Conservation (phyloP, 2,888 invertebrate species). For the Lepidocyrtoides sp. region DNA sequence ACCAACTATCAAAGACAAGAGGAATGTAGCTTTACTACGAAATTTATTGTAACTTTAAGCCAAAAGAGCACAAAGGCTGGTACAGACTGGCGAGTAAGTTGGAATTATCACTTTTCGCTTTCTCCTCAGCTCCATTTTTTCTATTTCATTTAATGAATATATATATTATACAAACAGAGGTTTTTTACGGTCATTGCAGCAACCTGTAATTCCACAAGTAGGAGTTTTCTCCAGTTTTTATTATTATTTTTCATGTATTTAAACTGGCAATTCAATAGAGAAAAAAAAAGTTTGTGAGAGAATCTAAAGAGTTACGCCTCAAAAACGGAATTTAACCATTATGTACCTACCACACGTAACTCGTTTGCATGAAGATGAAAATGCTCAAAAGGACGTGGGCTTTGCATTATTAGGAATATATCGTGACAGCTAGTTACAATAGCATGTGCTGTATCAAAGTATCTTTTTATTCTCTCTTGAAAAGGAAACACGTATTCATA, state of each 20-base stretch:
- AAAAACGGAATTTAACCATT: conserved; percentile 25
- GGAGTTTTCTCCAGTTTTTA: neutral
- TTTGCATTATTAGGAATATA: too few relatives aligned
- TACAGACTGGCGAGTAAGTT: neutral
- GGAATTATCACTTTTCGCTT: conserved; percentile 15
- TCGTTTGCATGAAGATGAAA: neutral
- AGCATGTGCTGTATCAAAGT: neutral
- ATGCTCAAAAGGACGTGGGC: neutral
- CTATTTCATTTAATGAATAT: neutral
- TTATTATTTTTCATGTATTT: conserved; percentile 13
- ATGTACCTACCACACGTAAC: neutral
- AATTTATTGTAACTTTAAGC: conserved; percentile 6
- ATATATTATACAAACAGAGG: neutral
- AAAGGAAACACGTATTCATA: conserved; percentile 52
- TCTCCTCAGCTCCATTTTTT: conserved; percentile 33
- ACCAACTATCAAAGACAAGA: conserved; percentile 3
- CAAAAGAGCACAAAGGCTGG: neutral
- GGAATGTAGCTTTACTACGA: too few relatives aligned
- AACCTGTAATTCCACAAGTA: conserved; percentile 42
- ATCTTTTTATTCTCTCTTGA: neutral
- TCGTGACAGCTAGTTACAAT: neutral
- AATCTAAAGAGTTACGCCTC: conserved; percentile 45
- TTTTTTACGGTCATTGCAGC: neutral
- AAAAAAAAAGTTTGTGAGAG: conserved; percentile 64
- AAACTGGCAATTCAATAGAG: conserved; percentile 31